Conservation (phyloP, 2,888 invertebrate species). For the Luperina testacea region DNA sequence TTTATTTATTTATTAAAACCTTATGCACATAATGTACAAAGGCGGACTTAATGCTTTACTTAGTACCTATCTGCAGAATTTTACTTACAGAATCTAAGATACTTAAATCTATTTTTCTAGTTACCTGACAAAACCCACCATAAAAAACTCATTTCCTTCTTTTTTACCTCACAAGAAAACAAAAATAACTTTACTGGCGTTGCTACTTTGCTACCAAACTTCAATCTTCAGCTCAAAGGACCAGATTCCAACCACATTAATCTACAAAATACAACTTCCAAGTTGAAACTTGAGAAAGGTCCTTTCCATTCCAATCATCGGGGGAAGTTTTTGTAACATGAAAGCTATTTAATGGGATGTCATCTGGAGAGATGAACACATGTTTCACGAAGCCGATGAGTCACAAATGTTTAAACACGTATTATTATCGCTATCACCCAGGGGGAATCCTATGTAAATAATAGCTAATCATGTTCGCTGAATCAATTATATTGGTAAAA, state of each 20-base stretch:
- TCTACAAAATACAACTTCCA: neutral
- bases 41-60: too few relatives aligned
- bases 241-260: neutral
- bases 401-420: constrained; percentile 11
- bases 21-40: too few relatives aligned
- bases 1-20: too few relatives aligned
- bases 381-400: constrained; percentile 30
- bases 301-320: constrained; percentile 38
- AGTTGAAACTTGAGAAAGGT: constrained; percentile 35
- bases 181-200: neutral
- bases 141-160: neutral
- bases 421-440: neutral
- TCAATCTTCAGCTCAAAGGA: neutral
- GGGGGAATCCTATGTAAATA: neutral
- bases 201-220: neutral
- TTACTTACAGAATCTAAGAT: neutral
- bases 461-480: neutral
- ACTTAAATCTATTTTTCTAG: neutral
- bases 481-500: neutral
- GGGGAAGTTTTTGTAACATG: constrained; percentile 38
- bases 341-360: constrained; percentile 45
- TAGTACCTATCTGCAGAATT: neutral
- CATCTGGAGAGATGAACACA: constrained; percentile 34
- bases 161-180: neutral
- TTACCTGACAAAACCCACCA: neutral